phyloP scores from a whole-genome alignment of 2,888 invertebrate species.

The Phyto melanocephala region DNA sequence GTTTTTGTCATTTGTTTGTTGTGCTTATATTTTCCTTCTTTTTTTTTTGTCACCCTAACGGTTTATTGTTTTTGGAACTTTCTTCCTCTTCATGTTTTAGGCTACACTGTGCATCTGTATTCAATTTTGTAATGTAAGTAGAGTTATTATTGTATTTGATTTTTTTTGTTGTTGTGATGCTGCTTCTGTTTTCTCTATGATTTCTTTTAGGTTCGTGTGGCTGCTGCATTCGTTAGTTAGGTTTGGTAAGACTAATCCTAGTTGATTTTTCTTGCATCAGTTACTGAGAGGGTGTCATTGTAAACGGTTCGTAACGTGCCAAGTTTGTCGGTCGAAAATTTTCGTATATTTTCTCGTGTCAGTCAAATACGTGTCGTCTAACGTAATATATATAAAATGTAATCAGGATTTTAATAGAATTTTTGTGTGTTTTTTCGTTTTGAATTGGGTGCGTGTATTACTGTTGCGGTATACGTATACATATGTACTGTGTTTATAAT shows the following conservation, averaged over 20 bases:
- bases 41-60: background rate
- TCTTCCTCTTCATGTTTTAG: no score
- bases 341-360: conserved; percentile 12
- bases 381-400: conserved; percentile 16
- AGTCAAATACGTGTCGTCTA: background rate
- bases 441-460: background rate
- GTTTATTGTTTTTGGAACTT: conserved; percentile 63
- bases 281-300: conserved; percentile 58
- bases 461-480: background rate
- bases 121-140: no score
- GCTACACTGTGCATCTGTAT: no score
- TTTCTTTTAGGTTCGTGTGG: background rate
- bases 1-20: background rate
- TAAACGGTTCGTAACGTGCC: conserved; percentile 38
- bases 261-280: conserved; percentile 48
- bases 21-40: no score
- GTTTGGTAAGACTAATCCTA: conserved; percentile 20
- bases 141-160: background rate
- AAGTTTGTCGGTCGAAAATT: background rate
- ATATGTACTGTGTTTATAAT: background rate
- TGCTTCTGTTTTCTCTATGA: conserved; percentile 10
- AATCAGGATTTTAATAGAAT: background rate
- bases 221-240: background rate
- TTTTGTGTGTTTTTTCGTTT: background rate
- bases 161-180: background rate